Evolutionary conservation across 2,888 invertebrate species (phyloP), one percentile per base, ranked within the genome.

Genomic region (Apotomis betuletana): DNA sequence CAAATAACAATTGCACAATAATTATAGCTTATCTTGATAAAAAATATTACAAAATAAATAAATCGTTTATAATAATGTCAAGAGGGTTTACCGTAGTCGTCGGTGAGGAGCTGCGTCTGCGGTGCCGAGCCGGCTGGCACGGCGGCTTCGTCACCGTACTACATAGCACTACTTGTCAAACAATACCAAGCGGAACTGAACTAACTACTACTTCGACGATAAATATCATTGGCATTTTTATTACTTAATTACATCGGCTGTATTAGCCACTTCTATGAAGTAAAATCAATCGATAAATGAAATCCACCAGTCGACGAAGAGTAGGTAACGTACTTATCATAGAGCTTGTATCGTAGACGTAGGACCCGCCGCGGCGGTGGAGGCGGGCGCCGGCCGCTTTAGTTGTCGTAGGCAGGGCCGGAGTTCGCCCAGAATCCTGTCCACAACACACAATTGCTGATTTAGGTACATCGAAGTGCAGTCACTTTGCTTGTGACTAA

Each of bases 371-470:
- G 85, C 84, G 77, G 75, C 73, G 67, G n/a, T 15, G 59, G 61
- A 12, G 69, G 74, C 68, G 79, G 70, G 81, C 75, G 76, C 76
- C 74, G 75, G 69, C 63, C 74, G 77, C 75, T 86, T 83, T 92
- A 92, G 86, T 91, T 89, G 87, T 89, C 87, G 85, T 91, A 91
- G 83, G 81, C 79, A 73, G 88, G 77, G 74, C 80, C 87, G 61
- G 88, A 78, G 81, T 89, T 88, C 75, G 84, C 85, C 92, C 91
- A 91, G 79, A 87, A 89, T 85, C 92, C 92, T 93, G 71, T 44
- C 10, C 51, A 81, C 8, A 75, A 65, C 70, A 77, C 77, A 80
- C 41, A 41, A 41, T 41, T 41, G 6, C 41, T 27, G 27, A 27
- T 27, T 27, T 27, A 27, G 27, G 27, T 27, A 27, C 27, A 27